phyloP scores from a whole-genome alignment of 2,113 vertebrate genomes.

The Abramis brama region DNA sequence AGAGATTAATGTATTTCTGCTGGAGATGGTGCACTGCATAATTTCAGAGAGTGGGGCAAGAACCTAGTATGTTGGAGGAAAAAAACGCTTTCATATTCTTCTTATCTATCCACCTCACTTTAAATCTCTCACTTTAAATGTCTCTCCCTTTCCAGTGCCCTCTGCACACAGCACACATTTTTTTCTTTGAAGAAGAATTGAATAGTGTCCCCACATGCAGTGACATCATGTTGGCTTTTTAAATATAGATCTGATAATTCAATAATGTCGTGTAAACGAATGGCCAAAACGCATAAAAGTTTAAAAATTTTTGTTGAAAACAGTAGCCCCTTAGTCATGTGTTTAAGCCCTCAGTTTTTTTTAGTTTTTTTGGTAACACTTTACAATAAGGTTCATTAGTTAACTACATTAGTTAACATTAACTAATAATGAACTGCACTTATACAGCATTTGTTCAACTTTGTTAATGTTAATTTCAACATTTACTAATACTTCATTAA shows the following conservation, averaged over 20 bases:
- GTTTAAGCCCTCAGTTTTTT: too few relatives aligned
- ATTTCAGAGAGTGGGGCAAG: not conserved
- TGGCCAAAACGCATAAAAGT: too few relatives aligned
- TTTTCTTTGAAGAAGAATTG: not conserved
- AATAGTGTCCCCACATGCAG: not conserved
- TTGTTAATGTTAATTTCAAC: too few relatives aligned
- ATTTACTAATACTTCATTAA: too few relatives aligned
- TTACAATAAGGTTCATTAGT: too few relatives aligned
- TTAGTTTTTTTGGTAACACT: too few relatives aligned
- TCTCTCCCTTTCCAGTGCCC: not conserved
- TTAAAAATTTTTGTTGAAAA: fast-evolving
- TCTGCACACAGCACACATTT: not conserved
- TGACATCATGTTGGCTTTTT: not conserved
- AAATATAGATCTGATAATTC: slow-evolving; percentile 1
- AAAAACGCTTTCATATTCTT: not conserved
- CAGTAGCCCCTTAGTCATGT: too few relatives aligned
- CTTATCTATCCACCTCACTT: not conserved
- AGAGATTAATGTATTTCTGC: not conserved
- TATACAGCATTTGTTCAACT: too few relatives aligned
- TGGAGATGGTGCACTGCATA: not conserved
- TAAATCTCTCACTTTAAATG: not conserved
- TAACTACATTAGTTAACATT: too few relatives aligned
- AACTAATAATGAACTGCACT: too few relatives aligned
- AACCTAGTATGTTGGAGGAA: not conserved
- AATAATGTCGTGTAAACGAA: not conserved